A percentile compares a stretch with the other conserved stretches of the same genome.
Conservation (phyloP, 1,140 invertebrate species). For the Lepidurus couesii region DNA sequence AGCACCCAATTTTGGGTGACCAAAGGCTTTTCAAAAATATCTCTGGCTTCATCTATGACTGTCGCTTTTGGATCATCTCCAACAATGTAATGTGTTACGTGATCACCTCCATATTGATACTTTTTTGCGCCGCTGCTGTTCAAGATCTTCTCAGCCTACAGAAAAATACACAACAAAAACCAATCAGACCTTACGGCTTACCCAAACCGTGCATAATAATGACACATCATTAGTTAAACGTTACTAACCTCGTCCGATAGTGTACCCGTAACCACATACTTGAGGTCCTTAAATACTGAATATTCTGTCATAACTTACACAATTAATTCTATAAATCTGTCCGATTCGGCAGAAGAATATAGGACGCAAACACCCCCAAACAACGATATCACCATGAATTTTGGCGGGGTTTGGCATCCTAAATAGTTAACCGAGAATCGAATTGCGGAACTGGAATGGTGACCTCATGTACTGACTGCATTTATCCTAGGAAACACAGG, state of each 20-base stretch:
- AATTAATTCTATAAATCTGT: neutral
- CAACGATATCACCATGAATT: neutral
- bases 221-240: neutral
- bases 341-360: neutral
- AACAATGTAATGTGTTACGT: slow-evolving; percentile 80
- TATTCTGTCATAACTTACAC: neutral
- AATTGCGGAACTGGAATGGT: neutral
- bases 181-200: neutral
- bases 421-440: neutral
- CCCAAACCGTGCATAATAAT: too few relatives aligned
- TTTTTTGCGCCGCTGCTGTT: slow-evolving; percentile 75
- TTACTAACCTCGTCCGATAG: neutral
- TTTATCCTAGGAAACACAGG: neutral
- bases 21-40: slow-evolving; percentile 84
- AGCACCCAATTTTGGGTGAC: slow-evolving; percentile 77
- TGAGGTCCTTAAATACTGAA: neutral
- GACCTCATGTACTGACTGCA: too few relatives aligned
- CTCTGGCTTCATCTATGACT: slow-evolving; percentile 74
- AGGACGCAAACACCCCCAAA: neutral
- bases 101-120: slow-evolving; percentile 75
- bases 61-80: slow-evolving; percentile 70
- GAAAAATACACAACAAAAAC: slow-evolving; percentile 30
- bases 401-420: neutral
- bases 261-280: neutral
- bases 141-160: slow-evolving; percentile 66